Evolutionary conservation across 53 echinoderm and acorn worm genomes (phyloP), one percentile per base, ranked within the genome.

Genomic region (Crossaster papposus): DNA sequence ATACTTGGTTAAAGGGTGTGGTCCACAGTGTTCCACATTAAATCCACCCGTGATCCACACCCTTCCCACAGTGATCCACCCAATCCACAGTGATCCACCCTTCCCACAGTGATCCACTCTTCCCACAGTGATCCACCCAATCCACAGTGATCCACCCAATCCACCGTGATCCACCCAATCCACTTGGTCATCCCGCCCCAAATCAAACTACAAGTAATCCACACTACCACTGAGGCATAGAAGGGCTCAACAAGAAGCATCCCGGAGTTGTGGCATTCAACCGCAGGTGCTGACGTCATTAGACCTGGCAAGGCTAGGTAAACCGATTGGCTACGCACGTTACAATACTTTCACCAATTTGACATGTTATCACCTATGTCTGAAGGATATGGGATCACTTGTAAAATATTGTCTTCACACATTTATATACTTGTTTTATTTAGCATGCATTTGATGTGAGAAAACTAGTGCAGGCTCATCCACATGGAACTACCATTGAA

Each of bases 201-300:
- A 62, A 62, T 62, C 62, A 62, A 62, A 17, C 44, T 9, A 44
- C 44, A 44, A 44, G 44, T 44, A 44, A 44, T 20, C 62, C 62
- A 62, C 17, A 62, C 62, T 62, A 62, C 62, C 62, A 62, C 62
- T 62, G 62, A 62, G 62, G 62, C 23, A 62, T 1, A 23, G 23
- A 62, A 62, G 62, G 62, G 62, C 62, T 20, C 62, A 17, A 62
- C 62, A 20, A 62, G 62, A 62, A 62, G 62, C 62, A 62, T 62
- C 62, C 62, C 68, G 68, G 24, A 68, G 24, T 11, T 68, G 68
- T 68, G 68, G 68, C 68, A 26, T 68, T 68, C 68, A 68, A 68
- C 68, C 68, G 68, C 68, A 68, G 68, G 68, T n/a, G 24, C 28
- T 68, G 24, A 68, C 68, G 68, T 68, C 28, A 26, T 68, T 26